Base-by-base conservation (phyloP, 2,113 vertebrate genomes). In the Grammomys dolichurus region DNA sequence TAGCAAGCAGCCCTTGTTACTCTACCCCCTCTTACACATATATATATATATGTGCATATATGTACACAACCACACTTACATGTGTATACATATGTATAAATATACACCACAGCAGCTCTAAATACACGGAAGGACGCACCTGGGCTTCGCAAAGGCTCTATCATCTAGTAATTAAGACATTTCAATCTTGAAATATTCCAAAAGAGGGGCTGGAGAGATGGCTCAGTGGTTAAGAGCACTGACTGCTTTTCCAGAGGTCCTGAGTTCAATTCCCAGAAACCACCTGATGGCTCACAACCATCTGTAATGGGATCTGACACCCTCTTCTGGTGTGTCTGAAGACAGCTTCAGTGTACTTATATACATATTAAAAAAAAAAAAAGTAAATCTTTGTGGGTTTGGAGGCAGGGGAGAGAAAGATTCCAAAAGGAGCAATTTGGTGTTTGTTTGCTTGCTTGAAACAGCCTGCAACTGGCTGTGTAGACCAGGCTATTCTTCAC, bases 121-220 rank as follows among this genome's bases (percentile, higher is more conserved):
- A 85, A 54, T 94, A 75, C 75, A 91, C 31, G 67, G 33, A 73
- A 22, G 69, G 36, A 51, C 85, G 43, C 31, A 36, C 87, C 86
- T 89, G 87, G 65, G 72, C 88, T 97, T 97, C 93, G 70, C 91
- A 97, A 96, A 96, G 89, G 36, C 43, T 97, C 67, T 75, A 97
- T 86, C 26, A 11, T 17, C 67, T 51, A 0, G 0, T 91, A 96
- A 96, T 12, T 97, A 72, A 87, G 93, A 97, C 96, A 97, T 98
- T 95, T 94, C 76, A 87, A 60, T 95, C 31, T 3, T 95, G 48
- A 96, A 98, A 97, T 4, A 89, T 87, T 14, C 94, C 1, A 77
- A 98, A 98, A 96, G 8, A 51, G 48, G 48, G 48, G 9, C 48
- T 51, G 48, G 48, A 7, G 48, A 51, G 48, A 51, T 51, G 48